Conservation (phyloP, 2,113 vertebrate genomes). For the Vireo altiloquus region DNA sequence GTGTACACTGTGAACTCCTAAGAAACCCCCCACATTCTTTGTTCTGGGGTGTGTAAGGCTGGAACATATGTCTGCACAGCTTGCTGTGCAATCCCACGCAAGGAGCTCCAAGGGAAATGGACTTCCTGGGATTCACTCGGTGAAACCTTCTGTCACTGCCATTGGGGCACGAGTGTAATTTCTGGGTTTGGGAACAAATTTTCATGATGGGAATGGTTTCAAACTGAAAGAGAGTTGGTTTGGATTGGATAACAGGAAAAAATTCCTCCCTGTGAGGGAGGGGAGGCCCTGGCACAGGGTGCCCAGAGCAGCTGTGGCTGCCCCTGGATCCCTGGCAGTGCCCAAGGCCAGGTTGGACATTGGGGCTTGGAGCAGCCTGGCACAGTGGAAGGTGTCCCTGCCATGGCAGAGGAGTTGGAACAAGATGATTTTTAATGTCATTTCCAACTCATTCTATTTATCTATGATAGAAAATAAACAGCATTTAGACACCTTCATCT, state of each 20-base stretch:
- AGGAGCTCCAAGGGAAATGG: neutral
- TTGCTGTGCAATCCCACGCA: neutral
- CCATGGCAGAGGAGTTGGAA: neutral
- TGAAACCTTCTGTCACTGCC: neutral
- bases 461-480: neutral
- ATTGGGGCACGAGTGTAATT: neutral
- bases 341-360: fast-evolving
- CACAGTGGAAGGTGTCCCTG: neutral
- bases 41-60: neutral
- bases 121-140: neutral
- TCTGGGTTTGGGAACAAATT: neutral
- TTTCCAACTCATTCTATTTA: neutral
- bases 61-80: neutral
- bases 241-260: neutral
- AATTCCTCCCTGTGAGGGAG: fast-evolving
- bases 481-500: neutral
- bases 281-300: neutral
- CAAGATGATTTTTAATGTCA: fast-evolving
- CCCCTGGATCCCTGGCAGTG: neutral
- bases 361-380: neutral
- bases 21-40: neutral
- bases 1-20: neutral
- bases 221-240: neutral
- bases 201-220: neutral
- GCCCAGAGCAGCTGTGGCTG: neutral